Evolutionary conservation across 1,140 invertebrate species (phyloP).

Genomic region (Diabrotica virgifera): DNA sequence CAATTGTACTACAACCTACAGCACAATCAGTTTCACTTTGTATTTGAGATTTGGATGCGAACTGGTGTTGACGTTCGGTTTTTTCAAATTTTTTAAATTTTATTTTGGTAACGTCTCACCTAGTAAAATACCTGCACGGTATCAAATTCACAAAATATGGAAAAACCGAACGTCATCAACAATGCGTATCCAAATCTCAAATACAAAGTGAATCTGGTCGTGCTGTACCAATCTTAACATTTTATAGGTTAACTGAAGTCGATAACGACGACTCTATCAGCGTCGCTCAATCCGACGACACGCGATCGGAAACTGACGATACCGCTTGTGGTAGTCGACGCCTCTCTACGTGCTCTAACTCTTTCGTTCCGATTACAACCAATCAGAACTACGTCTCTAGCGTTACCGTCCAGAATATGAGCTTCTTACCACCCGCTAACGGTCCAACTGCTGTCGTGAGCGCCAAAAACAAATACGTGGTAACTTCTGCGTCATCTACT

Average conservation of each 20-base stretch:
- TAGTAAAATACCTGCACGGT: too few relatives aligned
- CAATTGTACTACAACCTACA: too few relatives aligned
- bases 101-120: too few relatives aligned
- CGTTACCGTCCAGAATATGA: slow-evolving; percentile 19
- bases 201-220: too few relatives aligned
- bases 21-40: too few relatives aligned
- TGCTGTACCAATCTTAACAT: too few relatives aligned
- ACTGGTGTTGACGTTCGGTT: too few relatives aligned
- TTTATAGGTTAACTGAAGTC: slow-evolving; percentile 68
- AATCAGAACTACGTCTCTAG: slow-evolving; percentile 23
- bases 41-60: too few relatives aligned
- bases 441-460: slow-evolving; percentile 17
- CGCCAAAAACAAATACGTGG: slow-evolving; percentile 11
- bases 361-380: slow-evolving; percentile 22
- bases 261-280: slow-evolving; percentile 78
- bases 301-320: slow-evolving; percentile 60
- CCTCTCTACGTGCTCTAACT: slow-evolving; percentile 34
- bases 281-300: slow-evolving; percentile 71
- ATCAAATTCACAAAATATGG: too few relatives aligned
- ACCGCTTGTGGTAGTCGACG: slow-evolving; percentile 25
- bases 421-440: slow-evolving; percentile 20
- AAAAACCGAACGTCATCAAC: too few relatives aligned
- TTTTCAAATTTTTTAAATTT: too few relatives aligned
- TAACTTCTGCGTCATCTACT: neutral
- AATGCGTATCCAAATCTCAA: too few relatives aligned